Base-by-base conservation (phyloP, 2,888 invertebrate species). In the Diploptera punctata region DNA sequence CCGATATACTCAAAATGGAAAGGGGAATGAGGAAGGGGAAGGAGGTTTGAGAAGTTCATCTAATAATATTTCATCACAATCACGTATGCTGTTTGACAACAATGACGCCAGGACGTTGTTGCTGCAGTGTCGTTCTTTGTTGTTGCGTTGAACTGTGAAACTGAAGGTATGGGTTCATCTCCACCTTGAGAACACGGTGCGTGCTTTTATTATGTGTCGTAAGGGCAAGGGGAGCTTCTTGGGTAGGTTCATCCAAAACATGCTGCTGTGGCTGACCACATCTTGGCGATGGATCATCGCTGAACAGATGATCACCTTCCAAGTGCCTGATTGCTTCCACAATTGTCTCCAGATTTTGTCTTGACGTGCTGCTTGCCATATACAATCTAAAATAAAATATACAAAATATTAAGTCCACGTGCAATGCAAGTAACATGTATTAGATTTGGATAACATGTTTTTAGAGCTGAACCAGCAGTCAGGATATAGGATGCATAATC, bases 321-420 rank as follows among this genome's bases (percentile, higher is more conserved):
- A 99, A 86, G 82, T 99, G 98, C 47, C 98, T 91, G 80, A 99
- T 99, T 71, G 99, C 99, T 83, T 99, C 98, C 47, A 99, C 97
- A 77, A 99, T 98, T 16, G 98, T 98, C 84, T 99, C 98, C 79
- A 99, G 87, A 83, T 98, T 98, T 83, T 97, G 96, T 70, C 97
- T 91, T 75, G 96, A 95, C 68, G 93, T 93, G 77, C 90, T 90
- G 13, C 26, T 68, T 18, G 90, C 88, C 67, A 88, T 82, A 78
- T 87, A 89, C 69, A 88, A 81, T 76, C 88, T 84, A 70, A 79
- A 77, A 76, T 57, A 44, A 10, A 33, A 33, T 10, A 33, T 33
- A 33, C 33, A 33, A 33, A 33, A 33, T 10, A 10, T 33, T 33
- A 33, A 33, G 33, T n/a, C n/a, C 33, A 33, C 10, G 33, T 33